Evolutionary conservation across 2,888 invertebrate species (phyloP).

Genomic region (Spilosoma lubricipeda): DNA sequence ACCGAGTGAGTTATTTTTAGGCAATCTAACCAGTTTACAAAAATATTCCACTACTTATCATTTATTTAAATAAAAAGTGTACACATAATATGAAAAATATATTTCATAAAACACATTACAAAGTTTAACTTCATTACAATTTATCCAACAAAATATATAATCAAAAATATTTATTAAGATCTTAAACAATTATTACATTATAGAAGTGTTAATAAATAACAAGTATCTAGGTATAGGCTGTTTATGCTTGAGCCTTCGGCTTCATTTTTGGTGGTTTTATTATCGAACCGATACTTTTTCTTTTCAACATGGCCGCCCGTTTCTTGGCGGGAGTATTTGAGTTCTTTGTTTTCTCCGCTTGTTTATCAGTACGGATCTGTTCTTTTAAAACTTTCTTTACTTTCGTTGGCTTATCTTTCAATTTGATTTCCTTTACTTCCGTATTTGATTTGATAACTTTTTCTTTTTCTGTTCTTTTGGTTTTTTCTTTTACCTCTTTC

Average conservation of each 20-base stretch:
- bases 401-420: constrained; percentile 21
- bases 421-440: constrained; percentile 28
- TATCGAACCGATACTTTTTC: constrained; percentile 76
- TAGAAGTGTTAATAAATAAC: constrained; percentile 18
- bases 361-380: constrained; percentile 35
- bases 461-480: constrained; percentile 38
- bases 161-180: constrained; percentile 6
- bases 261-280: constrained; percentile 81
- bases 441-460: constrained; percentile 29
- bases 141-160: neutral
- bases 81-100: neutral
- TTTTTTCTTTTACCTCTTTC: constrained; percentile 34
- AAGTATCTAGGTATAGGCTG: neutral
- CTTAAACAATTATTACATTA: constrained; percentile 7
- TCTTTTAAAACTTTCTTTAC: constrained; percentile 23
- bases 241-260: constrained; percentile 55
- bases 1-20: neutral
- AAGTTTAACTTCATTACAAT: neutral
- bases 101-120: neutral
- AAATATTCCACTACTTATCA: neutral
- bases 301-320: constrained; percentile 60
- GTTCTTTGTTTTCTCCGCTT: constrained; percentile 32
- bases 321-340: constrained; percentile 66
- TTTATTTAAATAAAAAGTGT: neutral
- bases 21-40: neutral